Percentiles rank a stretch among this genome's conserved stretches.
These are phyloP conservation scores for Neocrepidodera transversa DNA, from an alignment of 2,888 invertebrate species.

Conservation along the genomic window DNA sequence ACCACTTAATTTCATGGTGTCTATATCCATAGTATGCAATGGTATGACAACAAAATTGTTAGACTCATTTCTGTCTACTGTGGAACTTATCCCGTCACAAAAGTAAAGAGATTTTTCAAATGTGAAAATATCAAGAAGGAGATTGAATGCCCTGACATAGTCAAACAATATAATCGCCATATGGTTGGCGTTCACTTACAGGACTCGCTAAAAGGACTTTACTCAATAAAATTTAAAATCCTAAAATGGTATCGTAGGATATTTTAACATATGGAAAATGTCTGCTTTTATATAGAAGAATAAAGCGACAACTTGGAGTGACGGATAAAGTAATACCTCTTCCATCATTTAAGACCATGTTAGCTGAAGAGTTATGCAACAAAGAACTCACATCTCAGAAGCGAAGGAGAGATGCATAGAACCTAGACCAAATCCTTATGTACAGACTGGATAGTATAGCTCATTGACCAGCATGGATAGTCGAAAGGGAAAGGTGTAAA, in stretches of 20 bases:
- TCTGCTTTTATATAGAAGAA: no score
- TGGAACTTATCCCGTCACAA: constrained; percentile 10
- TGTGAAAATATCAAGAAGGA: no score
- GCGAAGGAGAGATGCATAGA: no score
- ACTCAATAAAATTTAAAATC: constrained; percentile 25
- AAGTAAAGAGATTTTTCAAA: not conserved
- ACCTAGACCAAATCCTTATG: no score
- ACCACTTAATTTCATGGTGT: constrained; percentile 11
- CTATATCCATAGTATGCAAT: constrained; percentile 13
- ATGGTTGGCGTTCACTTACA: constrained; percentile 28
- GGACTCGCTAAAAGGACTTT: constrained; percentile 21
- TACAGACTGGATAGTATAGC: no score
- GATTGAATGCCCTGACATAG: constrained; percentile 15
- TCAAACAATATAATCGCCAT: constrained; percentile 14
- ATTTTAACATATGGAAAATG: constrained; percentile 21
- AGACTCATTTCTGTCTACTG: no score
- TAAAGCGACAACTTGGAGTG: not conserved
- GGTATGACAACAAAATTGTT: not conserved
- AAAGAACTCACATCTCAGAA: no score
- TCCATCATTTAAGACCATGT: no score
- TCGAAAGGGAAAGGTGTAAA: no score
- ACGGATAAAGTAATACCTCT: constrained; percentile 1
- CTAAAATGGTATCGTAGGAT: constrained; percentile 25
- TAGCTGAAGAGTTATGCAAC: no score
- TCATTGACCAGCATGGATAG: no score